Evolutionary conservation across 2,113 vertebrate species (phyloP), one percentile per base, ranked within the genome.

Genomic region (Merops nubicus): DNA sequence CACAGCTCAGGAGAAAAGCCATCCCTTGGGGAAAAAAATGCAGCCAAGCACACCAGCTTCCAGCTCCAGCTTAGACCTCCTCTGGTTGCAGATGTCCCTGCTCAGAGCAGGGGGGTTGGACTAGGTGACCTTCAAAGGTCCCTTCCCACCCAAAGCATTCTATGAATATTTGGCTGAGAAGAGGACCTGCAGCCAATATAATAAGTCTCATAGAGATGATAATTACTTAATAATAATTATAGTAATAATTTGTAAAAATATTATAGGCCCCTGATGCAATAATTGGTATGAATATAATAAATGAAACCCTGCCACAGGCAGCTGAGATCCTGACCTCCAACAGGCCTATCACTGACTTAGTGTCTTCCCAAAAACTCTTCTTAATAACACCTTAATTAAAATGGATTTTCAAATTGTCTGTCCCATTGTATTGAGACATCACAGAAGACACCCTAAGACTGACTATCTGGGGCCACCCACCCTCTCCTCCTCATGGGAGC

Each of bases 1-100:
- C 83, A 77, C 40, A 83, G 53, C 57, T 70, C 57, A 88, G 45
- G 83, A 93, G 69, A 88, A 96, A 97, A 97, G 93, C 51, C 76
- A 85, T 54, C 82, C 88, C 67, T 59, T 87, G 53, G 86, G 88
- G 40, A 63, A 38, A 62, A 64, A 42, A 64, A 17, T 9, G 72
- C 69, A 96, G 60, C 54, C 75, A 93, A 96, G 78, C 80, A 91
- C 79, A 81, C 53, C 19, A 54, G 92, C 81, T 93, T 91, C 81
- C 89, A 87, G 65, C 38, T 15, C 34, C n/a, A 68, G 77, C 80
- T 91, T 91, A 21, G 53, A 8, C 33, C 33, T 59, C 33, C 20
- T n/a, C 19, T 59, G 9, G 56, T 34, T 59, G 56, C 20, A 34
- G n/a, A 34, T 59, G 57, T 9, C 57, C n/a, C 57, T 36, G 57